These are phyloP conservation scores for Proctacanthus coquilletti DNA, from an alignment of 1,140 invertebrate species.

Conservation along the genomic window DNA sequence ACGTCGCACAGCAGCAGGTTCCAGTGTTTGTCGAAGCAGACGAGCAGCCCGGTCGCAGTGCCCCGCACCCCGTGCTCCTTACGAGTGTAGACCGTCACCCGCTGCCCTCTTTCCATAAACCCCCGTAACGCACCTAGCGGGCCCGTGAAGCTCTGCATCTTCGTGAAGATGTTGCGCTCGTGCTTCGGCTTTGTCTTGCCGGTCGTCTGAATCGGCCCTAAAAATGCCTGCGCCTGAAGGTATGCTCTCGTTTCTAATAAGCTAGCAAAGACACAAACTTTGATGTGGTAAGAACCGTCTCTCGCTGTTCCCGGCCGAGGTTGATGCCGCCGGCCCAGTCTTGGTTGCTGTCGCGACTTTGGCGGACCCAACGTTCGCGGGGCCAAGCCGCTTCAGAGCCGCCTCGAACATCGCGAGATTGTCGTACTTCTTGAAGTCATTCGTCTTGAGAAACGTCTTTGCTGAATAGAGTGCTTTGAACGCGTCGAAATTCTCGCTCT, in stretches of 20 bases:
- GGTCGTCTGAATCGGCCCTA: constrained; percentile 17
- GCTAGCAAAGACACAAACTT: constrained; percentile 2
- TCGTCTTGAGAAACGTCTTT: constrained; percentile 33
- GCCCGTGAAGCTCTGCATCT: constrained; percentile 41
- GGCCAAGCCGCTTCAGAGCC: constrained; percentile 11
- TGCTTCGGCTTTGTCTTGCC: constrained; percentile 15
- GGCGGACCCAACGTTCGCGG: not conserved
- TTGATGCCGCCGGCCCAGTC: not conserved
- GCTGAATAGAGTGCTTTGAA: constrained; percentile 41
- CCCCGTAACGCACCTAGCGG: constrained; percentile 45
- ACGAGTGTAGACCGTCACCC: constrained; percentile 52
- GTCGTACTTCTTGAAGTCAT: constrained; percentile 40
- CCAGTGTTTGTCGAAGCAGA: constrained; percentile 90
- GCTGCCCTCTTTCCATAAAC: constrained; percentile 39
- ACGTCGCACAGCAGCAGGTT: constrained; percentile 81
- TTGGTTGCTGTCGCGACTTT: not conserved
- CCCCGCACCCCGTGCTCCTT: constrained; percentile 52
- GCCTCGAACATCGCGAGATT: constrained; percentile 43
- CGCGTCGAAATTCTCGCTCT: constrained; percentile 45
- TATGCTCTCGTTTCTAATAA: constrained; percentile 10
- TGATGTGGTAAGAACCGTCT: constrained; percentile 6
- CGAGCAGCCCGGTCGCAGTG: constrained; percentile 59
- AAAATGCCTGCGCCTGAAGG: constrained; percentile 14
- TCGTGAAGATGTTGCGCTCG: constrained; percentile 40
- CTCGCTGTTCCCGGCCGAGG: not conserved